Evolutionary conservation across 2,113 vertebrate species (phyloP), one percentile per base, ranked within the genome.

Genomic region (Syngnathus scovelli): DNA sequence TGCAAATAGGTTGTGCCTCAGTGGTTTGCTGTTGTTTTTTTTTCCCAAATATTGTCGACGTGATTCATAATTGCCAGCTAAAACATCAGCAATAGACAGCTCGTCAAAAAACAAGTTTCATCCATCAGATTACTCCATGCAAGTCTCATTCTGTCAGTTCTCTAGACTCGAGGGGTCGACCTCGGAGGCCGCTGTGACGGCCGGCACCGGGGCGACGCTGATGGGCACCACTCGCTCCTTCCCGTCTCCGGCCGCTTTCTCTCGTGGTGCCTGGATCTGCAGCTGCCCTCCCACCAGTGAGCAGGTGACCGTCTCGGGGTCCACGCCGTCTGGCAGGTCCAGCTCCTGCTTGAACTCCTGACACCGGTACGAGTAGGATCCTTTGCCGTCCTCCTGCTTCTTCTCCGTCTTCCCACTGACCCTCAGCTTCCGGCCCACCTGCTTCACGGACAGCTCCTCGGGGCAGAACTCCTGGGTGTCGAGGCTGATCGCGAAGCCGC

Each of bases 281-380:
- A 92, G 88, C 54, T 75, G 81, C 1, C 90, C 90, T 0, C 76
- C 82, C 23, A 75, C 60, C 74, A 92, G 78, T 5, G 90, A 89
- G 81, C 91, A 92, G 71, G 77, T 87, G 72, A 92, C 85, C 2
- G 76, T 5, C 52, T 89, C 87, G 0, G 90, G 81, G 33, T 79
- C 71, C 0, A 92, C 86, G 9, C 81, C 88, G 0, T 86, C 76
- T 0, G 90, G 91, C 62, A 92, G 89, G 55, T 91, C 71, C 7
- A 92, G 81, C 85, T 92, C 91, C 78, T 92, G 90, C 61, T 86
- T 80, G 84, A 92, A 92, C 87, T 92, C 89, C 68, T 91, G 85
- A 52, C 84, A 81, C 64, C 71, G 72, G 87, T 83, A 89, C 0
- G 89, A 89, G 84, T 73, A 91, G 0, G 85, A 89, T 71, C 90